phyloP scores from a whole-genome alignment of 2,113 vertebrate genomes.

The Gallinago media region DNA sequence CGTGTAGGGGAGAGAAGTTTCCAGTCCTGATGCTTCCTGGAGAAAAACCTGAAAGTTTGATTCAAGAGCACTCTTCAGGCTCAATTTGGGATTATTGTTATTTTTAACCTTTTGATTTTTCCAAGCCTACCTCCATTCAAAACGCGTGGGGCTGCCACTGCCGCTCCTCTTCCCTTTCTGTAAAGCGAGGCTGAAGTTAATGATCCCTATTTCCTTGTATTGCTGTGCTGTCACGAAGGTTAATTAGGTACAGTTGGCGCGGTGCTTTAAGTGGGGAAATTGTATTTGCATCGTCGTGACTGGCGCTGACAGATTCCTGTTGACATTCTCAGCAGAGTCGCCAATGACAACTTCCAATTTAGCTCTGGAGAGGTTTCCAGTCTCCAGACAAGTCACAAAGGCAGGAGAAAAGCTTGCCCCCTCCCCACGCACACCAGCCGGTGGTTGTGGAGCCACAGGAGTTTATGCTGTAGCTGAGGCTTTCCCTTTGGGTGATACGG shows the following conservation, averaged over 20 bases:
- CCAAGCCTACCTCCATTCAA: neutral
- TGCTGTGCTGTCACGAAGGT: slow-evolving; percentile 38
- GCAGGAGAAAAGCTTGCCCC: neutral
- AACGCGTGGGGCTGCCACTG: neutral
- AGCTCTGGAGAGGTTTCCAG: neutral
- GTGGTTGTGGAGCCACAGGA: neutral
- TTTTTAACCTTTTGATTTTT: slow-evolving; percentile 49
- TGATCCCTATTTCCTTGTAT: slow-evolving; percentile 50
- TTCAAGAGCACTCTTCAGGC: neutral
- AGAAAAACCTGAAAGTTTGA: neutral
- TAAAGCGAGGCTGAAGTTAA: slow-evolving; percentile 49
- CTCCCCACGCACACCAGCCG: neutral
- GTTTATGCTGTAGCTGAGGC: neutral
- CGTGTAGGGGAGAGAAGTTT: neutral
- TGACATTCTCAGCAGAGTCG: neutral
- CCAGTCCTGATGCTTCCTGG: neutral
- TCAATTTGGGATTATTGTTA: neutral
- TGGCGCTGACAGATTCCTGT: neutral
- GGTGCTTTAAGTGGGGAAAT: neutral
- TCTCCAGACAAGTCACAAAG: neutral
- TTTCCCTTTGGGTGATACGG: neutral
- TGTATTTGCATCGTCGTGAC: neutral
- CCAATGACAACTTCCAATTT: neutral
- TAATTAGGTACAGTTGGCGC: slow-evolving; percentile 46
- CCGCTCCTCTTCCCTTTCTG: slow-evolving; percentile 9